Conservation (phyloP, 2,888 invertebrate genomes). For the Cantharis lateralis region DNA sequence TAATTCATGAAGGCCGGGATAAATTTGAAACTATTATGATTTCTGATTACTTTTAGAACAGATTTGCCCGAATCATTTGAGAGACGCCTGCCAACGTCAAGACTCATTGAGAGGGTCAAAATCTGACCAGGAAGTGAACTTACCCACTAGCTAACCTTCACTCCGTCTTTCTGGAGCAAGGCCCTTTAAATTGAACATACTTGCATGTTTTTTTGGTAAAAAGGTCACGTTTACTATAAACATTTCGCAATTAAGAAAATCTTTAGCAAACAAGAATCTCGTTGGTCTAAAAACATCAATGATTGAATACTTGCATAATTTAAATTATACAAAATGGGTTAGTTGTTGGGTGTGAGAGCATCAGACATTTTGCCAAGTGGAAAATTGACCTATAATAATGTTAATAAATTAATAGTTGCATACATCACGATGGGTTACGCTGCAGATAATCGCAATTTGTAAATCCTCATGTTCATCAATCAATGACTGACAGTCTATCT, state of each 20-base stretch:
- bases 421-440: neutral
- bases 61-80: neutral
- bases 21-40: neutral
- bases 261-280: neutral
- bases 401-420: neutral
- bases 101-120: neutral
- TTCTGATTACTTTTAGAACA: neutral
- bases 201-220: neutral
- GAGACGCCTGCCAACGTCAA: neutral
- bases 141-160: neutral
- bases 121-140: neutral
- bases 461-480: neutral
- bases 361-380: neutral
- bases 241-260: neutral
- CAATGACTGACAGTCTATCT: neutral
- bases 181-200: neutral
- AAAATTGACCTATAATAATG: conserved; percentile 2
- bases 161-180: neutral
- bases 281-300: neutral
- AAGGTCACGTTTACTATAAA: neutral
- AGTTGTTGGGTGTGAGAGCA: neutral
- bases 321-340: neutral
- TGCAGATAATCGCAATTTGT: neutral
- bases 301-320: neutral
- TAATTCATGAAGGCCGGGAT: neutral